Conservation (phyloP, 2,797 vertebrate genomes). For the Ptychobarbus kaznakovi region DNA sequence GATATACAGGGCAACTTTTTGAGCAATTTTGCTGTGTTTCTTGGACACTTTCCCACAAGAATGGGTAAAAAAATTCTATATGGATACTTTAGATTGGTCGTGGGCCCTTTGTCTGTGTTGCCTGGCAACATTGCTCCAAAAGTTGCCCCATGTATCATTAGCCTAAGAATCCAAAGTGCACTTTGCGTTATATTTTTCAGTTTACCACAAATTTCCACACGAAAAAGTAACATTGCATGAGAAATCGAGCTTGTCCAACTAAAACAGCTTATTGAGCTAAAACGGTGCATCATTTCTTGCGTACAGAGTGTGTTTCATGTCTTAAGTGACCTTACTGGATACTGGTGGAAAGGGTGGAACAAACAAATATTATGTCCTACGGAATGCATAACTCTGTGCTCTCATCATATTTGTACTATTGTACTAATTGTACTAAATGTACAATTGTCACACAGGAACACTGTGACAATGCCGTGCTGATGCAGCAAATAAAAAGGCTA, state of each 20-base stretch:
- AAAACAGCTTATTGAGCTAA: background rate
- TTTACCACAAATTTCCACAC: background rate
- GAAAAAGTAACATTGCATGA: background rate
- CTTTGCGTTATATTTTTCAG: background rate
- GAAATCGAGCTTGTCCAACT: background rate
- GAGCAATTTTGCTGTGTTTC: no score
- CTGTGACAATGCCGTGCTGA: slow-evolving; percentile 9
- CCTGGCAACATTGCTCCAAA: no score
- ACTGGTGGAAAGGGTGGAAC: background rate
- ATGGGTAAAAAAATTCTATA: no score
- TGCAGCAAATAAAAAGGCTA: slow-evolving; percentile 24
- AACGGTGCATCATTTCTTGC: no score
- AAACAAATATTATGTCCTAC: background rate
- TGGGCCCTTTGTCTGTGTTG: no score
- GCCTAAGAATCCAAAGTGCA: background rate
- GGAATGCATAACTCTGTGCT: slow-evolving; percentile 11
- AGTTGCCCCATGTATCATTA: no score
- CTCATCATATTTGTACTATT: background rate
- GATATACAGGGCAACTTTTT: no score
- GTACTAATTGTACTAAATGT: background rate
- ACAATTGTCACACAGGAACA: slow-evolving; percentile 10
- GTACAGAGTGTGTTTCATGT: background rate
- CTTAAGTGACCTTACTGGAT: background rate
- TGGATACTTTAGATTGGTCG: no score
- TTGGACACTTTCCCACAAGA: no score